Evolutionary conservation across 2,797 vertebrate species (phyloP).

Genomic region (Intellagama lesueurii): DNA sequence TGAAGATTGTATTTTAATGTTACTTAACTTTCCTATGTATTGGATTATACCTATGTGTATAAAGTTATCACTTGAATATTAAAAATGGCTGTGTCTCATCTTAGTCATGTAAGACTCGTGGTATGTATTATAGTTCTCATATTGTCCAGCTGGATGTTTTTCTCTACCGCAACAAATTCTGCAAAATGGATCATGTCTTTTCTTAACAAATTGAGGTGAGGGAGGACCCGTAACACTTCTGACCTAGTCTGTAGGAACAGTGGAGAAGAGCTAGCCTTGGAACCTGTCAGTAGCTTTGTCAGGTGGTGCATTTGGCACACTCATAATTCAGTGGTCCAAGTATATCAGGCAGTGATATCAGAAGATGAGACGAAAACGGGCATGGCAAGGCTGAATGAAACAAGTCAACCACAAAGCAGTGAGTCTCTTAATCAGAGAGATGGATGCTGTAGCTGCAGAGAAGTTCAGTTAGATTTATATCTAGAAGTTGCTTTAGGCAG

Average conservation of each 20-base stretch:
- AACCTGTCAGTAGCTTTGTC: neutral
- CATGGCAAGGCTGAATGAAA: neutral
- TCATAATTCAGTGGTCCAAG: no score
- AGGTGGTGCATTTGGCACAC: no score
- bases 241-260: neutral
- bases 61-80: conserved; percentile 38
- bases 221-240: neutral
- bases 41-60: conserved; percentile 27
- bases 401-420: no score
- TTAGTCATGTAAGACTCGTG: neutral
- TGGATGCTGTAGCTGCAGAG: neutral
- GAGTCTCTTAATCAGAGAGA: no score
- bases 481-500: neutral
- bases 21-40: conserved; percentile 29
- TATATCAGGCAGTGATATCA: neutral
- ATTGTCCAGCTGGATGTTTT: no score
- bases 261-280: neutral
- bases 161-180: neutral
- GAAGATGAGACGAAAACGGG: neutral
- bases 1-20: conserved; percentile 60
- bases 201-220: neutral
- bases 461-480: no score
- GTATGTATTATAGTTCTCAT: neutral
- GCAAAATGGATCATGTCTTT: neutral
- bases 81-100: neutral